Evolutionary conservation across 2,113 vertebrate genomes (phyloP).

Genomic region (Onychorhynchus coronatus): DNA sequence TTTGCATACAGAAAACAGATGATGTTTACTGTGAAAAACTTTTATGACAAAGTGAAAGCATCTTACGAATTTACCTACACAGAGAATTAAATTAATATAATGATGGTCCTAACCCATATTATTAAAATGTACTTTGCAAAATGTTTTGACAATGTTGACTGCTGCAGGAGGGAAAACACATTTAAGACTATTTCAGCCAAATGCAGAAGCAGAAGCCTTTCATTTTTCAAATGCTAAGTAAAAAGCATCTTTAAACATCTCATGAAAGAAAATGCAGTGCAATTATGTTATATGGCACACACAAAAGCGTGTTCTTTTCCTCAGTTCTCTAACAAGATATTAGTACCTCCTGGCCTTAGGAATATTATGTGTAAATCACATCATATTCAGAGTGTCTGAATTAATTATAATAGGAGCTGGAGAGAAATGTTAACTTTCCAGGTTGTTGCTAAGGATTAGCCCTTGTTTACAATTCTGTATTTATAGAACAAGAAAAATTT

Average conservation of each 20-base stretch:
- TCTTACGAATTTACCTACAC: slow-evolving; percentile 46
- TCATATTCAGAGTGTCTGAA: slow-evolving; percentile 40
- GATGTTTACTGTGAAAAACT: slow-evolving; percentile 39
- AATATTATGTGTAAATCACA: slow-evolving; percentile 55
- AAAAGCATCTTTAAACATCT: slow-evolving; percentile 58
- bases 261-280: slow-evolving; percentile 38
- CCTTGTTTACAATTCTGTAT: slow-evolving; percentile 63
- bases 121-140: slow-evolving; percentile 52
- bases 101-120: slow-evolving; percentile 32
- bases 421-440: slow-evolving; percentile 63
- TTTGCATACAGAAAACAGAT: slow-evolving; percentile 11
- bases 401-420: slow-evolving; percentile 45
- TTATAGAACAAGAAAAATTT: slow-evolving; percentile 62
- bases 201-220: slow-evolving; percentile 46
- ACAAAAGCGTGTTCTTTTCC: slow-evolving; percentile 30
- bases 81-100: slow-evolving; percentile 60
- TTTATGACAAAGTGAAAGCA: slow-evolving; percentile 41
- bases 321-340: slow-evolving; percentile 55
- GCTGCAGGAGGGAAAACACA: slow-evolving; percentile 38
- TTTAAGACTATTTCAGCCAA: slow-evolving; percentile 63
- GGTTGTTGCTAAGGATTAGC: slow-evolving; percentile 61
- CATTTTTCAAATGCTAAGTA: slow-evolving; percentile 48
- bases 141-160: slow-evolving; percentile 55
- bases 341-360: slow-evolving; percentile 33
- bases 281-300: slow-evolving; percentile 16